phyloP scores from a whole-genome alignment of 2,888 invertebrate genomes.

The Caenorhabditis panamensis region DNA sequence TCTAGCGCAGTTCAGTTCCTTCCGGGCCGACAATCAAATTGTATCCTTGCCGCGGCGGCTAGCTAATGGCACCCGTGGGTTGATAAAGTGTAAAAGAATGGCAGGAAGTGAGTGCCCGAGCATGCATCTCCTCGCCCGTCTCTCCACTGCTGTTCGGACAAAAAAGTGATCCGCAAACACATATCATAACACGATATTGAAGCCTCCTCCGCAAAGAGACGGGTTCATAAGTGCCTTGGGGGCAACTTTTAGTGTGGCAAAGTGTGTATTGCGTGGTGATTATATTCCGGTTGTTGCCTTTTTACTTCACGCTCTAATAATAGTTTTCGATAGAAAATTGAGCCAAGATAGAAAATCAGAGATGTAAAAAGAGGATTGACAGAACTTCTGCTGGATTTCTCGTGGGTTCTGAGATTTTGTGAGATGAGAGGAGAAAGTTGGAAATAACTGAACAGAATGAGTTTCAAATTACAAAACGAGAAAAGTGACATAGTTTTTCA shows the following conservation, averaged over 20 bases:
- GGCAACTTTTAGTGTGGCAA: conserved; percentile 20
- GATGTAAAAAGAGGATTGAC: no score
- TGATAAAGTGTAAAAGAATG: conserved; percentile 62
- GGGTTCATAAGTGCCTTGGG: conserved; percentile 40
- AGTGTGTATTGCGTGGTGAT: background rate
- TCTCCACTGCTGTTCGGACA: conserved; percentile 48
- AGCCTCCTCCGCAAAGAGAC: conserved; percentile 25
- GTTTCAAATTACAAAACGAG: background rate
- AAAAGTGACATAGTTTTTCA: background rate
- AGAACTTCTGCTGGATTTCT: no score
- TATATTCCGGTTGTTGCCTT: conserved; percentile 5
- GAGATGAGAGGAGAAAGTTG: no score
- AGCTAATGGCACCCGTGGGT: conserved; percentile 59
- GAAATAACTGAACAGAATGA: background rate
- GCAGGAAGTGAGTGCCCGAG: conserved; percentile 53
- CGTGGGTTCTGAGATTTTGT: no score
- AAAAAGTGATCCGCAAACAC: conserved; percentile 58
- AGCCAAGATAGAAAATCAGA: no score
- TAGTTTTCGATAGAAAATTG: background rate
- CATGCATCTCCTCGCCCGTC: conserved; percentile 34
- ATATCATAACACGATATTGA: conserved; percentile 57
- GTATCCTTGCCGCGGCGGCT: conserved; percentile 36
- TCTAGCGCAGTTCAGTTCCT: conserved; percentile 16
- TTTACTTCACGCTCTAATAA: background rate
- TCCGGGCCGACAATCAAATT: conserved; percentile 50